Base-by-base conservation (phyloP, 2,888 invertebrate genomes). In the Bimastos eiseni region DNA sequence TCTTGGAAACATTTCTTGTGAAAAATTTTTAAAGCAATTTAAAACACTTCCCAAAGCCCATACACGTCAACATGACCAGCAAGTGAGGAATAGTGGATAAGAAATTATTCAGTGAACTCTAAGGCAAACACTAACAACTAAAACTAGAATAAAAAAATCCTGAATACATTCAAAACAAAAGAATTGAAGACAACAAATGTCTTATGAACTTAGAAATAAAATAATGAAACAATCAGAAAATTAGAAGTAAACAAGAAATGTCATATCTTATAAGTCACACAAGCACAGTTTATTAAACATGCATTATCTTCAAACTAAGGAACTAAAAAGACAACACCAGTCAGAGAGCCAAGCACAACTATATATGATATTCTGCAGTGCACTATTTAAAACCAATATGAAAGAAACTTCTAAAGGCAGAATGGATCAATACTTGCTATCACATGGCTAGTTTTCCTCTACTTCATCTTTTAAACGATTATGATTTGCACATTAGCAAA, bases 261-360 rank as follows among this genome's bases (percentile, higher is more conserved):
- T 17, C 21, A 44, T 44, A 37, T 41, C 24, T 24, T n/a, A 89
- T 3, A 49, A 8, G 8, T 41, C 37, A 44, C 36, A 38, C n/a
- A n/a, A 89, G 89, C 70, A 30, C 30, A 70, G n/a, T 11, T 30
- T 96, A 93, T 98, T 97, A 94, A 99, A 95, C 8, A 98, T 95
- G 36, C 94, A 94, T 89, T 94, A 94, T 90, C 94, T 94, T 91
- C 21, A 91, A 92, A 33, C 89, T 33, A 21, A 89, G 11, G 38
- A 24, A 41, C 83, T 33, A 3, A 36, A 86, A 86, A 11, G 6
- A 86, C 36, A 36, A 19, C 17, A 86, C 37, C 21, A 86, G 86
- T 37, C 36, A 5, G 17, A 86, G 1, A 36, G 86, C 8, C 6
- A 86, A 86, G 11, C 21, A 34, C 17, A 24, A 19, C 86, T 37